Evolutionary conservation across 1,140 invertebrate genomes (phyloP).

Genomic region (Pseudomyrmex sp.): DNA sequence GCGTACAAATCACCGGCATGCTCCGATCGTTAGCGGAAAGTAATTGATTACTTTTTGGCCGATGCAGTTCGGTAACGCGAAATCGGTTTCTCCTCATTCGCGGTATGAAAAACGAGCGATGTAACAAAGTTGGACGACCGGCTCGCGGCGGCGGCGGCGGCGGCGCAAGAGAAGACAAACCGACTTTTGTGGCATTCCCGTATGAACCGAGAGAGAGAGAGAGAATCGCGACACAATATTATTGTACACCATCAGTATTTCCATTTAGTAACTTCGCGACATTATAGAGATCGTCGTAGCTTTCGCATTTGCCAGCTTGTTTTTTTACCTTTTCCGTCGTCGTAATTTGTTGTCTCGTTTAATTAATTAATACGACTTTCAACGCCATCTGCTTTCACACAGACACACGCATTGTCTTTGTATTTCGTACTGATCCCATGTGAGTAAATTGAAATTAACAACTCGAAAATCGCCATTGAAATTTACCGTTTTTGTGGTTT

Average conservation of each 20-base stretch:
- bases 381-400: not conserved
- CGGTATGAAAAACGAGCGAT: conserved; percentile 62
- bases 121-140: conserved; percentile 71
- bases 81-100: conserved; percentile 66
- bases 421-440: not conserved
- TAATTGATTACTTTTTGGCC: conserved; percentile 71
- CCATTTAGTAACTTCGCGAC: not conserved
- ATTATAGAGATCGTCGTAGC: conserved; percentile 2
- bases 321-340: conserved; percentile 24
- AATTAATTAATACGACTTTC: conserved; percentile 46
- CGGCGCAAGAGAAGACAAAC: conserved; percentile 53
- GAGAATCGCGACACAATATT: conserved; percentile 58
- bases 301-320: conserved; percentile 18
- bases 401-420: not conserved
- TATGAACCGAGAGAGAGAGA: conserved; percentile 37
- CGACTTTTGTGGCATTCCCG: conserved; percentile 41
- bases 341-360: not conserved
- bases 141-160: conserved; percentile 24
- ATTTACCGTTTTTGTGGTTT: not conserved
- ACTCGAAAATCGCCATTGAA: not conserved
- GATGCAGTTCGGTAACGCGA: conserved; percentile 68
- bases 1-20: conserved; percentile 22
- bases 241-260: conserved; percentile 65
- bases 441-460: conserved; percentile 5
- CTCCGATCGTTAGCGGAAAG: conserved; percentile 55